Evolutionary conservation across 2,797 vertebrate genomes (phyloP), one percentile per base, ranked within the genome.

Genomic region (Rousettus madagascariensis): DNA sequence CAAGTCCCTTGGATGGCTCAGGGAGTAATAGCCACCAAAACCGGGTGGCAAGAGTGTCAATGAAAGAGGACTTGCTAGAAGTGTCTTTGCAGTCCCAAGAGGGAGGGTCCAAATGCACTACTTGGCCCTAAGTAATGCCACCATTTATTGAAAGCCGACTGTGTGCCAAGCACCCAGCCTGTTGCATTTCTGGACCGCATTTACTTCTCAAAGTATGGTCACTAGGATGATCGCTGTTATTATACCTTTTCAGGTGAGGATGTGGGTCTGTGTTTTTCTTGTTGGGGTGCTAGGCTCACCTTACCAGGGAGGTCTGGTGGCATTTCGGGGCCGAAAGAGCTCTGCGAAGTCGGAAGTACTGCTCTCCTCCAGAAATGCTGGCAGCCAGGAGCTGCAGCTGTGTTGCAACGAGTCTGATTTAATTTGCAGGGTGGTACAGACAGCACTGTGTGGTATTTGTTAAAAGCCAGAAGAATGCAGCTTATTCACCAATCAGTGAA

Each of bases 381-480:
- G 96, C 95, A 88, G 95, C 91, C 92, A 7, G 33, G 41, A 26
- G 41, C 96, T 91, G 96, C 96, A 97, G 97, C 97, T 97, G 96
- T 94, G 96, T 92, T 82, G 86, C 95, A 94, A 96, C 90, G 91
- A 97, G 97, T 95, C 95, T 89, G 83, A 89, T 79, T 95, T 95
- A 97, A 97, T 97, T 95, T 88, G 92, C 80, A 87, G 96, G 95
- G 92, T 95, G 95, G 96, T 86, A 91, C 96, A 88, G 94, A 93
- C 65, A 86, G 85, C 86, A 86, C 96, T 96, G 93, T 95, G 96
- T 59, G 74, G 92, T 33, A 72, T 95, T 96, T 97, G 83, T 95
- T 77, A 75, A 96, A 96, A 96, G 74, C 53, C 89, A 93, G 85
- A 97, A 97, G 96, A 97, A 97, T 92, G 85, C 74, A 72, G 84